These are phyloP conservation scores for Leptoteleia sp. DNA, from an alignment of 1,140 invertebrate species.

Conservation along the genomic window DNA sequence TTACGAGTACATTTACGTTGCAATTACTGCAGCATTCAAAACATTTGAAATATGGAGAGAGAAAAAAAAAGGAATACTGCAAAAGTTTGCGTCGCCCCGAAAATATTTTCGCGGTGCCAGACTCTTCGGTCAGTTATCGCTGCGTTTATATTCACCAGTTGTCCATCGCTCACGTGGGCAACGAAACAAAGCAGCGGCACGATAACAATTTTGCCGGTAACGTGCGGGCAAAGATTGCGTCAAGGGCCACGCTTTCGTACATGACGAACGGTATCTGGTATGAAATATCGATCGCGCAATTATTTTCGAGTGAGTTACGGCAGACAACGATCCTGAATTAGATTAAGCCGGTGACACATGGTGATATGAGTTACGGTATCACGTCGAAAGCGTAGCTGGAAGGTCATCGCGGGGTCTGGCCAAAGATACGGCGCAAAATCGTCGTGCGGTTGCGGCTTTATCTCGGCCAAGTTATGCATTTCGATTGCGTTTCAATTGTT, in stretches of 20 bases:
- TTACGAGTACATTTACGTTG: too few species aligned
- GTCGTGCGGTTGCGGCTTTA: slow-evolving; percentile 21
- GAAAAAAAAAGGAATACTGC: too few species aligned
- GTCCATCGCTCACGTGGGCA: slow-evolving; percentile 34
- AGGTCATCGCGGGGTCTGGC: slow-evolving; percentile 26
- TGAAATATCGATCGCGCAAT: slow-evolving; percentile 76
- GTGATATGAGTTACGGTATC: slow-evolving; percentile 76
- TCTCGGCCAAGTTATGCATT: slow-evolving; percentile 24
- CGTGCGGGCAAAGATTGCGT: slow-evolving; percentile 67
- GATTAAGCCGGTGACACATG: slow-evolving; percentile 77
- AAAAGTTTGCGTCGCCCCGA: slow-evolving; percentile 5
- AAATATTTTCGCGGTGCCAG: slow-evolving; percentile 14
- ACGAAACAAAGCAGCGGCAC: slow-evolving; percentile 31
- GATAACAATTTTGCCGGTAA: slow-evolving; percentile 62
- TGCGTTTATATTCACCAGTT: slow-evolving; percentile 26
- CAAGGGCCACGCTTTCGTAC: slow-evolving; percentile 62
- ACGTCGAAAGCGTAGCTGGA: slow-evolving; percentile 48
- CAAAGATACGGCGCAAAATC: slow-evolving; percentile 48
- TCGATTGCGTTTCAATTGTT: background rate
- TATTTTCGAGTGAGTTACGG: slow-evolving; percentile 77
- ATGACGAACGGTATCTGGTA: slow-evolving; percentile 66
- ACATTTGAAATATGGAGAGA: too few species aligned
- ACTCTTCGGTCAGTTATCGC: slow-evolving; percentile 35
- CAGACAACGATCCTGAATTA: slow-evolving; percentile 76
- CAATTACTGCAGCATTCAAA: too few species aligned